Percentiles rank a stretch among this genome's conserved stretches.
Conservation (phyloP, 2,888 invertebrate species). For the Parnassius apollo region DNA sequence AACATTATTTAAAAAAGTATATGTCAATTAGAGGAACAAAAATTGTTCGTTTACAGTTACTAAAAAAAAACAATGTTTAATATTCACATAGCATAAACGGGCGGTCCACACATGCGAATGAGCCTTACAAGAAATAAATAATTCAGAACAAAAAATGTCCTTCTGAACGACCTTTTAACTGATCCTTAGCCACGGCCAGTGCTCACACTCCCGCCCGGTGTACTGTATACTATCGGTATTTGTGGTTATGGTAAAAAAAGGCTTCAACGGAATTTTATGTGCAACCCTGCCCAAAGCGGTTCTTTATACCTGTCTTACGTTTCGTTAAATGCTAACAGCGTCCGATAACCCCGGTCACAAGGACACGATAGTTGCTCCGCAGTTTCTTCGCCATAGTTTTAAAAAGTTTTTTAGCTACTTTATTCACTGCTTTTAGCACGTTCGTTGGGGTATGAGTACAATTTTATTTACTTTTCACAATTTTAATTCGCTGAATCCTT, state of each 20-base stretch:
- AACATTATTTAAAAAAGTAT: too few species aligned
- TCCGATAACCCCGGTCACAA: slow-evolving; percentile 75
- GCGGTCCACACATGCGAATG: slow-evolving; percentile 44
- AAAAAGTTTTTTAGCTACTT: not conserved
- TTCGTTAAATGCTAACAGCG: slow-evolving; percentile 77
- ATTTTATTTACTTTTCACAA: too few species aligned
- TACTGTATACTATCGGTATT: slow-evolving; percentile 73
- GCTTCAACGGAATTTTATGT: slow-evolving; percentile 77
- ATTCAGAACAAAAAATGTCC: slow-evolving; percentile 67
- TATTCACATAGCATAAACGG: slow-evolving; percentile 30
- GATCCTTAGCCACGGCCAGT: slow-evolving; percentile 46
- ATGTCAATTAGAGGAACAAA: too few species aligned
- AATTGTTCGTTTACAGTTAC: slow-evolving; percentile 13
- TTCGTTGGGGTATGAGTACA: not conserved
- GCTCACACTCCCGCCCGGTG: slow-evolving; percentile 41
- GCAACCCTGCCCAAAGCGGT: slow-evolving; percentile 61
- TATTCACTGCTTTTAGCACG: not conserved
- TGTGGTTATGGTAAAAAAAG: slow-evolving; percentile 59
- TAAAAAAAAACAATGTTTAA: slow-evolving; percentile 10
- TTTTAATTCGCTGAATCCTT: too few species aligned
- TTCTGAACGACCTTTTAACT: slow-evolving; percentile 70
- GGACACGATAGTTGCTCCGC: slow-evolving; percentile 65
- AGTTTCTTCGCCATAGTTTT: slow-evolving; percentile 45
- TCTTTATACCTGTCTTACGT: slow-evolving; percentile 72
- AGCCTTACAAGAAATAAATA: slow-evolving; percentile 48